Evolutionary conservation across 2,113 vertebrate genomes (phyloP).

Genomic region (Ptyas mucosa): DNA sequence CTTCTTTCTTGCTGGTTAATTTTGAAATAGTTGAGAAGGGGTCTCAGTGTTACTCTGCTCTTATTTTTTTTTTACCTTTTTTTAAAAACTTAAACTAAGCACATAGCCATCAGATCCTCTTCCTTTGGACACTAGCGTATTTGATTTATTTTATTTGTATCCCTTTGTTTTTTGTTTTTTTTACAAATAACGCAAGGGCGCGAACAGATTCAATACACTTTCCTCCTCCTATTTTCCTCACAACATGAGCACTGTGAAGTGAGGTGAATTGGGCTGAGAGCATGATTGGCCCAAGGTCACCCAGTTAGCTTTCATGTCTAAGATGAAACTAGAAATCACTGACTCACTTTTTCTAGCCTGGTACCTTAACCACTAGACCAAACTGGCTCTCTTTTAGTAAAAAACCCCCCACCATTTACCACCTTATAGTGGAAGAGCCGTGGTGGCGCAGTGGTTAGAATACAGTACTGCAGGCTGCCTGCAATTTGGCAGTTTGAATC

Average conservation of each 20-base stretch:
- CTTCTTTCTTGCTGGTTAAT: not conserved
- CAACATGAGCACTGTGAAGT: not conserved
- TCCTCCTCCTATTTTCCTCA: not conserved
- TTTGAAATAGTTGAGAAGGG: not conserved
- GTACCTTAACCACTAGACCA: not conserved
- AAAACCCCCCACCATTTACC: not conserved
- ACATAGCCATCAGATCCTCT: not conserved
- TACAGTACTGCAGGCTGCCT: no score
- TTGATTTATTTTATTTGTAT: not conserved
- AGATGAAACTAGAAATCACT: not conserved
- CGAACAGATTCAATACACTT: not conserved
- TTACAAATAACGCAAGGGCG: not conserved
- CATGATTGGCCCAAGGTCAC: not conserved
- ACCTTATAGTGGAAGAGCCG: no score
- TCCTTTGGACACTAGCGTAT: not conserved
- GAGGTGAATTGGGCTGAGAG: not conserved
- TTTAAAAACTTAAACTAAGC: not conserved
- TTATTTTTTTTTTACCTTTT: not conserved
- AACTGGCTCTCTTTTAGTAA: not conserved
- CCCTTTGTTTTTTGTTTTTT: not conserved
- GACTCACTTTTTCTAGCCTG: not conserved
- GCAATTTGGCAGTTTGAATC: no score
- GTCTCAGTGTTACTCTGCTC: not conserved
- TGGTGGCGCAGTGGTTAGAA: no score
- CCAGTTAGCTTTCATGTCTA: not conserved